A percentile compares a stretch with the other conserved stretches of the same genome.
Evolutionary conservation across 2,888 invertebrate genomes (phyloP).

Genomic region (Meiosimyza decipiens): DNA sequence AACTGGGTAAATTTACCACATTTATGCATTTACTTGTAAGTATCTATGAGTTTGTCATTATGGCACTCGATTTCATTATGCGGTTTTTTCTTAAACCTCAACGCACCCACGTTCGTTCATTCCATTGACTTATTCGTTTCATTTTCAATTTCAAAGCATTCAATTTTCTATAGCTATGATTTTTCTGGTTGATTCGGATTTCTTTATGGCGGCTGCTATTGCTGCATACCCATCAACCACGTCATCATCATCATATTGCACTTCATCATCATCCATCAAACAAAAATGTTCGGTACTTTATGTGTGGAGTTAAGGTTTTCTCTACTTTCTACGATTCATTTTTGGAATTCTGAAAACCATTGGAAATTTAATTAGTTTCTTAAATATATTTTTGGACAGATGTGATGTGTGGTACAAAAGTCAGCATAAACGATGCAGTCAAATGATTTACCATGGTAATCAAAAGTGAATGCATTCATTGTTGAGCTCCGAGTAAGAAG

Average conservation of each 20-base stretch:
- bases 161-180: background rate
- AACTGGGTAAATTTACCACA: too few relatives aligned
- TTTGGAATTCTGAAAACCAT: conserved; percentile 20
- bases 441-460: background rate
- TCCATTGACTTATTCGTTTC: background rate
- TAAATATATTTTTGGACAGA: conserved; percentile 30
- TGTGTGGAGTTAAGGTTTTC: conserved; percentile 26
- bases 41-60: too few relatives aligned
- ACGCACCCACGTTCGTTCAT: conserved; percentile 12
- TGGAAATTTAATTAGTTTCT: conserved; percentile 35
- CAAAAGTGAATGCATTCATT: background rate
- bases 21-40: too few relatives aligned
- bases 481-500: background rate
- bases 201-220: too few relatives aligned
- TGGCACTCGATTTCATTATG: too few relatives aligned
- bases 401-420: conserved; percentile 16
- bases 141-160: background rate
- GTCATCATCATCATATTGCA: conserved; percentile 23
- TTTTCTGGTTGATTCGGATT: background rate
- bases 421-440: background rate
- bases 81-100: background rate
- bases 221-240: background rate
- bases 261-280: conserved; percentile 58
- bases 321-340: background rate
- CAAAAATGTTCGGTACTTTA: conserved; percentile 42